Conservation (phyloP, 2,797 vertebrate genomes). For the Manis javanica region DNA sequence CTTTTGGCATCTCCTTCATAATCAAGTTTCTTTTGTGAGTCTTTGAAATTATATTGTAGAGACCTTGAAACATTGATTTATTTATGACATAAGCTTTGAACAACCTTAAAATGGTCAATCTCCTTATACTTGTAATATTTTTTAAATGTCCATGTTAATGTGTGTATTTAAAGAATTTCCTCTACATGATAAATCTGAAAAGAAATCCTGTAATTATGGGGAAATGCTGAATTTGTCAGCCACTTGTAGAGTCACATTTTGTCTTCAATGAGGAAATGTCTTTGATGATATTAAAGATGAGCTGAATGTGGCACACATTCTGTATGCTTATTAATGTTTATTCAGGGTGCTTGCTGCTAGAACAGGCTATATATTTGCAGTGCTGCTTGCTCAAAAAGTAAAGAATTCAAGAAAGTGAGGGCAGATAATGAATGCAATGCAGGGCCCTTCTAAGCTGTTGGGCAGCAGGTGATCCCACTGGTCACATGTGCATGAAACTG, state of each 20-base stretch:
- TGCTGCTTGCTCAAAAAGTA: not conserved
- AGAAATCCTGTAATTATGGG: not conserved
- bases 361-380: not conserved
- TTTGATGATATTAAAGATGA: not conserved
- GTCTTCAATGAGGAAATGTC: not conserved
- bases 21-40: not conserved
- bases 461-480: not conserved
- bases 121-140: not conserved
- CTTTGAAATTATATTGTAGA: conserved; percentile 31
- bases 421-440: not conserved
- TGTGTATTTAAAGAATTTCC: not conserved
- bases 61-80: not conserved
- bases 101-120: not conserved
- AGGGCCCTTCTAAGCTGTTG: not conserved
- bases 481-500: not conserved
- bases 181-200: not conserved
- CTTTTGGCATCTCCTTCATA: not conserved
- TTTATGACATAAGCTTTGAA: not conserved
- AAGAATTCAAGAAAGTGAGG: not conserved
- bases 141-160: not conserved
- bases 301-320: not conserved
- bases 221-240: not conserved
- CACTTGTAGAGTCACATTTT: not conserved
- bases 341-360: not conserved
- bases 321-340: not conserved